Evolutionary conservation across 2,797 vertebrate genomes (phyloP).

Genomic region (Oryzias sinensis): DNA sequence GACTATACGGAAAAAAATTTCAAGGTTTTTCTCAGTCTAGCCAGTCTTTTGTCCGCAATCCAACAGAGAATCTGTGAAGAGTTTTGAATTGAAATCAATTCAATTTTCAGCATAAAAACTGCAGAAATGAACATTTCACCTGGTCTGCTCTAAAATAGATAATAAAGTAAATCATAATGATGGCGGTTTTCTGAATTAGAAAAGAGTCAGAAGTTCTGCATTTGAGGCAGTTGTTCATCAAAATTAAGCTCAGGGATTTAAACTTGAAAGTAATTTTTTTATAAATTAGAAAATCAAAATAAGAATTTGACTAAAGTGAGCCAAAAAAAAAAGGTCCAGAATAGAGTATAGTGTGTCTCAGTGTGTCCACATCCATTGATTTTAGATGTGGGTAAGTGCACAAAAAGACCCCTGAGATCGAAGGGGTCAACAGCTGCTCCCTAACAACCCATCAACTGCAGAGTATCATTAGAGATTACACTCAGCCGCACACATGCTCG

Average conservation of each 20-base stretch:
- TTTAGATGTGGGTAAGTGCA: conserved; percentile 77
- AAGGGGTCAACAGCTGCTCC: conserved; percentile 80
- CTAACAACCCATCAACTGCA: conserved; percentile 81
- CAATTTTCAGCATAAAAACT: too few relatives aligned
- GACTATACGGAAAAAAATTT: too few relatives aligned
- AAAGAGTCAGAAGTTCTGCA: not conserved
- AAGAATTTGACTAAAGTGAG: too few relatives aligned
- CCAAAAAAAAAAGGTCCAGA: too few relatives aligned
- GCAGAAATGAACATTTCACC: too few relatives aligned
- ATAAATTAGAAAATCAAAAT: not conserved
- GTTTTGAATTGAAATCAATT: too few relatives aligned
- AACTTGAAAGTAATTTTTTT: not conserved
- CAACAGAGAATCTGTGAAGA: too few relatives aligned
- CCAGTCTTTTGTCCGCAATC: too few relatives aligned
- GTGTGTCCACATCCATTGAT: conserved; percentile 62
- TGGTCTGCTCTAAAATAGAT: too few relatives aligned
- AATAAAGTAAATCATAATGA: not conserved
- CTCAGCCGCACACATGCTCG: conserved; percentile 49
- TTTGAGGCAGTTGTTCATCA: not conserved
- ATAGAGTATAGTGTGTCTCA: not conserved
- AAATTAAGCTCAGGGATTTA: conserved; percentile 2
- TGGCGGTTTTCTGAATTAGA: not conserved
- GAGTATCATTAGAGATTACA: conserved; percentile 80
- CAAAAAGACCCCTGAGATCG: conserved; percentile 78
- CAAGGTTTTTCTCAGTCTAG: too few relatives aligned